Conservation (phyloP, 1,140 invertebrate species). For the Drosophila melanogaster region DNA sequence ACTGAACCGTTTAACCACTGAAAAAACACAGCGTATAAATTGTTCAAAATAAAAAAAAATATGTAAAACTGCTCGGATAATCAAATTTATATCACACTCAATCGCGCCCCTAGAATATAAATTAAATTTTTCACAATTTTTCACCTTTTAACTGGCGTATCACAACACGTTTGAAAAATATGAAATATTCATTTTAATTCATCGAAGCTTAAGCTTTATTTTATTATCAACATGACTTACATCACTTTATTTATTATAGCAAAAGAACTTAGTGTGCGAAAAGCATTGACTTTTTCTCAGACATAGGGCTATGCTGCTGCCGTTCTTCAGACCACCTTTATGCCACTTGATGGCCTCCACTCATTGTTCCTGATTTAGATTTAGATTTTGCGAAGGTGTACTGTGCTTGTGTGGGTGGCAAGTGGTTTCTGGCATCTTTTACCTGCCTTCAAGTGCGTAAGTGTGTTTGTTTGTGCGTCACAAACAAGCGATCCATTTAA, state of each 20-base stretch:
- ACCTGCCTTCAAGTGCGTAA: conserved; percentile 6
- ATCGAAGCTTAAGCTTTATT: too few relatives aligned
- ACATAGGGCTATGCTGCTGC: neutral
- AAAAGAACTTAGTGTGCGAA: too few relatives aligned
- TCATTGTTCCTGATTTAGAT: conserved; percentile 1
- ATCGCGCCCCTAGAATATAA: conserved; percentile 6
- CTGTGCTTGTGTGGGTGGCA: neutral
- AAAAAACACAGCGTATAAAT: neutral
- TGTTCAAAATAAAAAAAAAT: neutral
- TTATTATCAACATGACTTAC: too few relatives aligned
- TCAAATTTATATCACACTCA: conserved; percentile 10
- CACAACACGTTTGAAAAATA: neutral
- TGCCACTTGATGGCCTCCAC: conserved; percentile 4
- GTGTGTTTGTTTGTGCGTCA: conserved; percentile 24
- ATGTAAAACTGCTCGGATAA: neutral
- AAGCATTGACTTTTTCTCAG: neutral
- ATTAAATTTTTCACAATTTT: conserved; percentile 14
- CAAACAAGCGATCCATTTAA: conserved; percentile 51
- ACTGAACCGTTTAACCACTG: conserved; percentile 9
- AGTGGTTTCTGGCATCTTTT: conserved; percentile 7
- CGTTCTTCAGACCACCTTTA: conserved; percentile 1
- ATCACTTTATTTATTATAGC: too few relatives aligned
- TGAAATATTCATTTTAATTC: neutral
- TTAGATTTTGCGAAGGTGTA: conserved; percentile 9
- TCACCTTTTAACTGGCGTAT: neutral